phyloP scores from a whole-genome alignment of 2,113 vertebrate genomes.

The Pleuronectes platessa region DNA sequence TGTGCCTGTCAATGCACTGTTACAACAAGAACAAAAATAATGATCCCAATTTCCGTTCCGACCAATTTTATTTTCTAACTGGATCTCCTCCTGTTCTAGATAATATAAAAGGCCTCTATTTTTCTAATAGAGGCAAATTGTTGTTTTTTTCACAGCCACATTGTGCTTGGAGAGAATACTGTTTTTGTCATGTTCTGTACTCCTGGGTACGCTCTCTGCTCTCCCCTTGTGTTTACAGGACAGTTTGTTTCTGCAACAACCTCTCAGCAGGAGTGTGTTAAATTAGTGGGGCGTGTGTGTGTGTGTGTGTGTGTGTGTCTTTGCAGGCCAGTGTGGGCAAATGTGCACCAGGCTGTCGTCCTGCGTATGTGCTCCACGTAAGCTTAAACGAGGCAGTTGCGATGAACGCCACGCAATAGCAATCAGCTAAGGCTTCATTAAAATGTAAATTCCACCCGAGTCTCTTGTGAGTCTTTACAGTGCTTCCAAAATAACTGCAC shows the following conservation, averaged over 20 bases:
- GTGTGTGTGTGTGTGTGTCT: slow-evolving; percentile 13
- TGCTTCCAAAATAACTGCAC: slow-evolving; percentile 67
- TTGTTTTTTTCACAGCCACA: slow-evolving; percentile 12
- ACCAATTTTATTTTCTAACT: not conserved
- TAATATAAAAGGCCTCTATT: slow-evolving; percentile 17
- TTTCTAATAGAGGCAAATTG: slow-evolving; percentile 27
- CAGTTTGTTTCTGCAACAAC: slow-evolving; percentile 59
- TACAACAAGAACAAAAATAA: slow-evolving; percentile 23
- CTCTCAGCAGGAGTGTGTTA: slow-evolving; percentile 60
- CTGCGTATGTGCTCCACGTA: slow-evolving; percentile 21
- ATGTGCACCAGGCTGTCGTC: slow-evolving; percentile 21
- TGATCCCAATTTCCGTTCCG: slow-evolving; percentile 10
- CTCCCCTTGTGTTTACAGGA: slow-evolving; percentile 56
- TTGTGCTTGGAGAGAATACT: slow-evolving; percentile 16
- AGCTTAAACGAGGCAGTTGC: slow-evolving; percentile 43
- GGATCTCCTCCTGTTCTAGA: not conserved
- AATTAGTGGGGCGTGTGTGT: slow-evolving; percentile 39
- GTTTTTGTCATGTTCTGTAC: slow-evolving; percentile 44
- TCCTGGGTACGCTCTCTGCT: slow-evolving; percentile 35
- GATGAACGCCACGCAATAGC: slow-evolving; percentile 57
- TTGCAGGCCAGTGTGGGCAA: slow-evolving; percentile 18
- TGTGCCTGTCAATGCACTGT: slow-evolving; percentile 56
- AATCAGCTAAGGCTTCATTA: slow-evolving; percentile 76
- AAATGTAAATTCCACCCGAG: slow-evolving; percentile 73
- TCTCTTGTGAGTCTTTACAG: slow-evolving; percentile 70